phyloP scores from a whole-genome alignment of 30 jellyfish, hydroid and myxozoan species.

The Catostylus mosaicus region DNA sequence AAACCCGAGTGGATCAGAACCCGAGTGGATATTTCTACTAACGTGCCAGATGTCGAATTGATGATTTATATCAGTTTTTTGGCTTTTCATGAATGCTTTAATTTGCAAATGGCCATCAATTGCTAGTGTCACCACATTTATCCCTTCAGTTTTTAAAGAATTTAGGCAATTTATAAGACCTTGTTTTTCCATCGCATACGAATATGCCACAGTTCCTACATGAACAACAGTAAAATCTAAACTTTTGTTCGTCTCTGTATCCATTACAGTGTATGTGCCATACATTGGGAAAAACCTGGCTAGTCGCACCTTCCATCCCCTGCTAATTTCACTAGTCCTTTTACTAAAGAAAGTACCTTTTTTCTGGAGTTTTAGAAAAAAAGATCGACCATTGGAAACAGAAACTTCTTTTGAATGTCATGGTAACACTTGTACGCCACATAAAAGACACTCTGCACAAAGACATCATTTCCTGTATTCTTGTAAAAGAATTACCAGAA shows the following conservation, averaged over 20 bases:
- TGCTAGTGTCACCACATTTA: conserved; percentile 18
- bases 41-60: conserved; percentile 73
- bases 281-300: conserved; percentile 45
- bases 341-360: not conserved
- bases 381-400: conserved; percentile 16
- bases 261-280: conserved; percentile 61
- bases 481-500: conserved; percentile 34
- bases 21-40: conserved; percentile 31
- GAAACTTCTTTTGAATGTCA: conserved; percentile 25
- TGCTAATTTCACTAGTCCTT: conserved; percentile 22
- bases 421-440: conserved; percentile 20
- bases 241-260: conserved; percentile 14
- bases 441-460: conserved; percentile 22
- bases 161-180: conserved; percentile 33
- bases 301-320: conserved; percentile 63
- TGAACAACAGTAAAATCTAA: conserved; percentile 27
- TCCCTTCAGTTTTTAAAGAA: conserved; percentile 18
- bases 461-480: conserved; percentile 20
- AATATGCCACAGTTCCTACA: conserved; percentile 24
- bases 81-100: conserved; percentile 31
- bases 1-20: too few species aligned
- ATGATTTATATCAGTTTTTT: conserved; percentile 26
- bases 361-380: conserved; percentile 2
- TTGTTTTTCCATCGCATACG: conserved; percentile 42
- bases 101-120: conserved; percentile 60